Conservation (phyloP, 2,797 vertebrate species). For the Falco biarmicus region DNA sequence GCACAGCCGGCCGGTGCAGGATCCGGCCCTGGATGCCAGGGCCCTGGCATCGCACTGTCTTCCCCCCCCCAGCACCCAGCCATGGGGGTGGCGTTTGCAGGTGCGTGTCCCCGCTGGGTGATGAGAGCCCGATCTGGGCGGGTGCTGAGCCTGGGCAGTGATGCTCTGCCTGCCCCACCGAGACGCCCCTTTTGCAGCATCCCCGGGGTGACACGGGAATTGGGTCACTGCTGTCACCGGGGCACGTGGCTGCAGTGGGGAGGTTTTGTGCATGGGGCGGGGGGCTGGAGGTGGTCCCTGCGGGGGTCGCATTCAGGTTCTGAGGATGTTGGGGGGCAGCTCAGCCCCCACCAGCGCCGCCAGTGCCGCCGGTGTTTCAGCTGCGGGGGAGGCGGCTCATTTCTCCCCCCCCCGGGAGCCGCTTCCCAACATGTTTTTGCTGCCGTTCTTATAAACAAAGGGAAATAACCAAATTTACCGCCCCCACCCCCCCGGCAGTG, state of each 20-base stretch:
- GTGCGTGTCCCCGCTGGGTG: fast-evolving
- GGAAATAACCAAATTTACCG: neutral
- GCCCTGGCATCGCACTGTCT: fast-evolving
- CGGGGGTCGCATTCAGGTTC: too few species aligned
- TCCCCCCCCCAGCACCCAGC: neutral
- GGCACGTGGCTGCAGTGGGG: neutral
- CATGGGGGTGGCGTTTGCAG: fast-evolving
- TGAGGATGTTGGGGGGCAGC: neutral
- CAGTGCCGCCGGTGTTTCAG: fast-evolving
- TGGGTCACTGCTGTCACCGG: constrained; percentile 36
- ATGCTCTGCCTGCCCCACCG: neutral
- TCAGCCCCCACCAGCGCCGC: fast-evolving
- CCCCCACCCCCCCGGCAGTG: neutral
- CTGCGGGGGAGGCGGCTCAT: fast-evolving
- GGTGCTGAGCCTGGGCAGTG: neutral
- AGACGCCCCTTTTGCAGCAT: neutral
- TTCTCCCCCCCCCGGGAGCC: fast-evolving
- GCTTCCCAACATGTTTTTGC: neutral
- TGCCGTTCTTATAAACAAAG: neutral
- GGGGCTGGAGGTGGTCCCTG: neutral
- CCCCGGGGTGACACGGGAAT: neutral
- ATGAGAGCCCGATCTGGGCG: neutral
- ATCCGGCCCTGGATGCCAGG: neutral
- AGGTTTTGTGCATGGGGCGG: neutral
- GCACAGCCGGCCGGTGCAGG: neutral